Evolutionary conservation across 2,797 vertebrate species (phyloP), one percentile per base, ranked within the genome.

Genomic region (Melanotaenia pygmaea): DNA sequence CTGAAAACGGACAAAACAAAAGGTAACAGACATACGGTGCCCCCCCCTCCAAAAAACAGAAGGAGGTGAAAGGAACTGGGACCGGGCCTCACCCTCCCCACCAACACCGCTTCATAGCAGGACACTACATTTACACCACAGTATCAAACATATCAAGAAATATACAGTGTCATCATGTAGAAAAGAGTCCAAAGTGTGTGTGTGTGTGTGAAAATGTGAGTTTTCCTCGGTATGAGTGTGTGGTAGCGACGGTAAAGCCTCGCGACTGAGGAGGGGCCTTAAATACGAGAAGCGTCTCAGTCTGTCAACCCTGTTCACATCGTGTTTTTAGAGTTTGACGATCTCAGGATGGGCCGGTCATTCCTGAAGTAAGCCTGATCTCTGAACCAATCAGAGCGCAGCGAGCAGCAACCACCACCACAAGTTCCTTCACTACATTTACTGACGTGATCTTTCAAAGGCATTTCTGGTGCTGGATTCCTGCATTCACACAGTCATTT

Each of bases 81-180:
- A 64, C 43, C 38, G 54, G 66, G 65, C 61, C 65, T 70, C 69
- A 67, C 11, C 59, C 56, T 32, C 11, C 32, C 40, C 13, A 22
- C 60, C 32, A 28, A 51, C 68, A 14, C 67, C 7, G 43, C 57
- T n/a, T 76, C 70, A 79, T 65, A 86, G 80, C 88, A 86, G 87
- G 91, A 90, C 92, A 92, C 87, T 66, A 94, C 89, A 90, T 85
- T 86, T 93, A 93, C 93, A 94, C 92, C 92, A 92, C 89, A 88
- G 92, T 90, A 93, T 93, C 91, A 93, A 94, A 92, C 82, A 84
- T 84, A 69, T 71, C 63, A 79, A 86, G 86, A 94, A 94, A 94
- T 94, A 88, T 93, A 93, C 92, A 94, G 79, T 76, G 91, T 92
- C 86, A 86, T 86, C 77, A 73, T 88, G 87, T 88, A 93, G 85